phyloP scores from a whole-genome alignment of 2,797 vertebrate species.

The Melanotaenia pygmaea region DNA sequence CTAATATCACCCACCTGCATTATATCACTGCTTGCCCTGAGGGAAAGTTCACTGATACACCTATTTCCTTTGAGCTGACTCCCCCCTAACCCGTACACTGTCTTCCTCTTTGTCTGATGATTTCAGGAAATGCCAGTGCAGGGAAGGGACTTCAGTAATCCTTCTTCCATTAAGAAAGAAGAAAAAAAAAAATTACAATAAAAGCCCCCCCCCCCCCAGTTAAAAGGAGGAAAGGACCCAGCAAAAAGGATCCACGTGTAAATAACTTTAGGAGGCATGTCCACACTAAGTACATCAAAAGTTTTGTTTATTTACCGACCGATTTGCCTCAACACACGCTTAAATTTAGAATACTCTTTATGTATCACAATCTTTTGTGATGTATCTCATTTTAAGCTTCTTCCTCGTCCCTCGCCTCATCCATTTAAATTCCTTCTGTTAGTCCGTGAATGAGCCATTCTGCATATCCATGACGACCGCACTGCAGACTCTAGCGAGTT shows the following conservation, averaged over 20 bases:
- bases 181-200: not conserved
- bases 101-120: slow-evolving; percentile 30
- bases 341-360: not conserved
- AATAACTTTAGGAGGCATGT: slow-evolving; percentile 9
- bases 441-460: slow-evolving; percentile 56
- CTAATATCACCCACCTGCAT: slow-evolving; percentile 51
- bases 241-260: slow-evolving; percentile 31
- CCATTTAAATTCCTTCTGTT: slow-evolving; percentile 53
- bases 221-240: slow-evolving; percentile 36
- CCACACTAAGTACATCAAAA: not conserved
- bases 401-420: slow-evolving; percentile 25
- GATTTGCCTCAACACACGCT: no score
- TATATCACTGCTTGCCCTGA: slow-evolving; percentile 40
- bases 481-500: slow-evolving; percentile 36
- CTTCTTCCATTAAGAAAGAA: slow-evolving; percentile 27
- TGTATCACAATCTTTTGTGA: not conserved
- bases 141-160: slow-evolving; percentile 29
- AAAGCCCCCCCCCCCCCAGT: slow-evolving; percentile 30
- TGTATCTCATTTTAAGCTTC: not conserved
- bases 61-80: slow-evolving; percentile 61
- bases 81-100: slow-evolving; percentile 5
- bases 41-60: slow-evolving; percentile 59
- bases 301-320: no score
- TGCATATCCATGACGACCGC: slow-evolving; percentile 71
- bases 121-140: slow-evolving; percentile 32